These are phyloP conservation scores for Druceiella hillmani DNA, from an alignment of 2,888 invertebrate species.

Conservation along the genomic window DNA sequence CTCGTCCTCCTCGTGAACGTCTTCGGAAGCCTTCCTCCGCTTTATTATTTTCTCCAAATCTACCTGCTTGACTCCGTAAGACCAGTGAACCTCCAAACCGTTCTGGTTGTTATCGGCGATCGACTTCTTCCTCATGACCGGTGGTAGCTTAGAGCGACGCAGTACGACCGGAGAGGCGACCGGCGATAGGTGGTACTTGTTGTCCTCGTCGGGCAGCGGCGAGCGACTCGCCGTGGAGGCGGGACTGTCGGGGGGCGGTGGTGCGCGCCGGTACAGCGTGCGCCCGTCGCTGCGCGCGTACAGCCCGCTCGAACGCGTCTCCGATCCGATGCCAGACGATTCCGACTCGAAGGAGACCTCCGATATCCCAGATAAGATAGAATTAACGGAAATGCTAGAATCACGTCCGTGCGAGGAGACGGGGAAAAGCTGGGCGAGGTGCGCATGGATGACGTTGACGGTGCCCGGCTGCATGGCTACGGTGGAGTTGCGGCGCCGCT, in stretches of 20 bases:
- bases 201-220: slow-evolving; percentile 29
- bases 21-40: slow-evolving; percentile 37
- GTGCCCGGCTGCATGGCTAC: slow-evolving; percentile 42
- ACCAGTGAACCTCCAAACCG: slow-evolving; percentile 33
- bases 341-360: slow-evolving; percentile 45
- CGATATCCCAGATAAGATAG: slow-evolving; percentile 44
- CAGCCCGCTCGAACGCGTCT: slow-evolving; percentile 43
- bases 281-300: too few species aligned
- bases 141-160: slow-evolving; percentile 41
- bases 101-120: slow-evolving; percentile 32
- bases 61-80: slow-evolving; percentile 45
- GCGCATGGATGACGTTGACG: slow-evolving; percentile 38
- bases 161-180: slow-evolving; percentile 37
- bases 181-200: slow-evolving; percentile 33
- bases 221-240: slow-evolving; percentile 34
- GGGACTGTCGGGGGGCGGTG: slow-evolving; percentile 41
- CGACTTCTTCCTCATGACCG: slow-evolving; percentile 44
- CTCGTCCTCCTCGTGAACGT: slow-evolving; percentile 41
- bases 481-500: slow-evolving; percentile 29
- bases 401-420: slow-evolving; percentile 40
- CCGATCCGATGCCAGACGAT: slow-evolving; percentile 47
- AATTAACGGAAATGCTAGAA: slow-evolving; percentile 48
- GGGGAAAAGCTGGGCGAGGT: slow-evolving; percentile 40
- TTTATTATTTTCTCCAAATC: slow-evolving; percentile 44
- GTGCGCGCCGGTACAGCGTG: slow-evolving; percentile 43